Base-by-base conservation (phyloP, 1,140 invertebrate species). In the Coelopa frigida region DNA sequence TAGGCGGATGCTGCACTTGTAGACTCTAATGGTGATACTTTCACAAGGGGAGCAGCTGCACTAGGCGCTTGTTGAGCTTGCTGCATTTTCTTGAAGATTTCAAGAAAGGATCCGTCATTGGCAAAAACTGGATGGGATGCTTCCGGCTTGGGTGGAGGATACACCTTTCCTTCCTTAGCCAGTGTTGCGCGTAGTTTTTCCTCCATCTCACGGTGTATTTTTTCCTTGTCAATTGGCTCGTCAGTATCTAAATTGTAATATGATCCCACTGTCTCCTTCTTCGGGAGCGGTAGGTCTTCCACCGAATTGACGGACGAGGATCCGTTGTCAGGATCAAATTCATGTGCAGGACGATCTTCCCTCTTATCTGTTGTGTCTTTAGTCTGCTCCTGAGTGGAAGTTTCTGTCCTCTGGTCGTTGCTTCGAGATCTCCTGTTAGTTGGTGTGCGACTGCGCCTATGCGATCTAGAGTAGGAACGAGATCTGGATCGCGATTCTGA, bases 1-100 rank as follows among this genome's bases (percentile, higher is more conserved):
- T 50, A 46, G 1, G 54, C 46, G 3, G 61, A 57, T 74, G 78
- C 51, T 73, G 75, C 52, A 12, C 59, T 54, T 15, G 54, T 63
- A 53, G 53, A 74, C 70, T 14, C 60, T 52, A 8, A 44, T 46
- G 8, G 50, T 38, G 17, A 55, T 11, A 24, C 39, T 11, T 31
- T 12, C 32, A 29, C 7, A 10, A 31, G 12, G 14, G 37, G 5
- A 6, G 26, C 33, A 3, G 36, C 8, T 11, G 23, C 29, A 27
- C 41, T 33, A 5, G 36, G 21, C 18, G 37, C 27, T 42, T 73
- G 59, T 29, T 59, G 67, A 35, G 64, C 66, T 63, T 87, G 79
- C 58, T 91, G 87, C 82, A 91, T 84, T 62, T 87, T 88, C 70
- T 89, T 90, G 59, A 90, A 92, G 75, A 89, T 83, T 64, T 90